Percentiles rank a stretch among this genome's conserved stretches.
Conservation (phyloP, 2,113 vertebrate genomes). For the Vulpes vulpes region DNA sequence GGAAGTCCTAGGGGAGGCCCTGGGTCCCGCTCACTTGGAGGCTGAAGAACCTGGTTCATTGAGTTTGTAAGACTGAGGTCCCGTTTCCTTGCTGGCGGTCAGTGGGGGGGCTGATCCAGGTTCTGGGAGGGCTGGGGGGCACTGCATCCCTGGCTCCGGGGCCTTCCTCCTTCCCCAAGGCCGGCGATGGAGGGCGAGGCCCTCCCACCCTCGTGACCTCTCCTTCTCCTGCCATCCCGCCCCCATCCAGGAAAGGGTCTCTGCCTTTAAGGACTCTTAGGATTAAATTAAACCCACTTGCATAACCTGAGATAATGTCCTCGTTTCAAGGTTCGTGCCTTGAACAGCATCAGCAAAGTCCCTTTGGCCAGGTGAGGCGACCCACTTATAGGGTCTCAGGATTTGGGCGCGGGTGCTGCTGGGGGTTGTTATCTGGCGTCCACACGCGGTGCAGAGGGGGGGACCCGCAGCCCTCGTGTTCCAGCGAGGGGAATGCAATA, state of each 20-base stretch:
- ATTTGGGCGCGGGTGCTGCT: rapidly evolving
- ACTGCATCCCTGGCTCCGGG: too few species aligned
- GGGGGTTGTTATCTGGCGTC: neutral
- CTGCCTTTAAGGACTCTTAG: neutral
- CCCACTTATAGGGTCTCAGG: neutral
- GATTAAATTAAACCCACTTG: too few species aligned
- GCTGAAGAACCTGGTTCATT: neutral
- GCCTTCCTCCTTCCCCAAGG: neutral
- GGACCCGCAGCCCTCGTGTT: neutral
- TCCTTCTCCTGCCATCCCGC: rapidly evolving
- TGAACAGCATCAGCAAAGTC: neutral
- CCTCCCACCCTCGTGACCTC: neutral
- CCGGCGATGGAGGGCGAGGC: neutral
- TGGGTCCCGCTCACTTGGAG: neutral
- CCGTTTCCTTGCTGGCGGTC: neutral
- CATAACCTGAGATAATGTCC: neutral
- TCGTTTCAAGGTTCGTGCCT: neutral
- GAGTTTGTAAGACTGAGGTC: neutral
- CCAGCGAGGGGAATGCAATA: neutral
- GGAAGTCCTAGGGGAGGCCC: neutral
- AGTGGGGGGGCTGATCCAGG: neutral
- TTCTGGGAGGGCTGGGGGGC: rapidly evolving
- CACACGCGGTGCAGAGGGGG: too few species aligned
- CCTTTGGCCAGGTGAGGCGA: neutral
- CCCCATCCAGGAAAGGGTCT: neutral